phyloP scores from a whole-genome alignment of 1,140 invertebrate genomes.

The Ruditapes philippinarum region DNA sequence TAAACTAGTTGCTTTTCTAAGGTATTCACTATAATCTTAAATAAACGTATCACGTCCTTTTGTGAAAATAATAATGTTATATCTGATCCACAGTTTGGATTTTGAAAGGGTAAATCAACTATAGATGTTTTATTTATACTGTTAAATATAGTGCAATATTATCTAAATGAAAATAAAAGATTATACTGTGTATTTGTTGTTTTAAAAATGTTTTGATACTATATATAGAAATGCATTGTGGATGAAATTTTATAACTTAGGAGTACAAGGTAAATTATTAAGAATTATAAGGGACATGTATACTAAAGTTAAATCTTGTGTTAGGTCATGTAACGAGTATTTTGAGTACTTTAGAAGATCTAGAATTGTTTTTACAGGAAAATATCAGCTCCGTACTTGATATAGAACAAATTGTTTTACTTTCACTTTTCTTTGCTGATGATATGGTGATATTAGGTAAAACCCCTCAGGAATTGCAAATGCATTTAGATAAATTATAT shows the following conservation, averaged over 20 bases:
- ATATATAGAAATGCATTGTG: conserved; percentile 57
- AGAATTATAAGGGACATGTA: conserved; percentile 54
- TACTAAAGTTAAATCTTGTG: conserved; percentile 47
- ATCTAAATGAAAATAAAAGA: conserved; percentile 39
- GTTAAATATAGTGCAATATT: background rate
- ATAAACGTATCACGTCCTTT: conserved; percentile 19
- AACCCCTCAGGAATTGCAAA: conserved; percentile 28
- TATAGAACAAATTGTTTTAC: conserved; percentile 42
- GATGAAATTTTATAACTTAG: conserved; percentile 33
- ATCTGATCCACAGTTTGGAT: background rate
- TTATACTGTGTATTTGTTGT: conserved; percentile 40
- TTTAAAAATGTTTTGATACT: conserved; percentile 36
- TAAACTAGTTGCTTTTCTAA: conserved; percentile 17
- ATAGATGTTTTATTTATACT: background rate
- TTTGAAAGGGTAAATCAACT: background rate
- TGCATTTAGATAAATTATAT: conserved; percentile 16
- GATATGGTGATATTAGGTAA: conserved; percentile 52
- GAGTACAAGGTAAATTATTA: conserved; percentile 34
- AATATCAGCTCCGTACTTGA: conserved; percentile 1
- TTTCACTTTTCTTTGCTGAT: conserved; percentile 47
- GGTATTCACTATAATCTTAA: conserved; percentile 29
- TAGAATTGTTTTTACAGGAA: conserved; percentile 42
- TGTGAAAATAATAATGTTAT: background rate
- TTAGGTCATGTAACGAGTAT: conserved; percentile 11
- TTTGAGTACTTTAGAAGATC: conserved; percentile 24